These are phyloP conservation scores for Entomyzon cyanotis DNA, from an alignment of 2,113 vertebrate genomes.

Conservation along the genomic window DNA sequence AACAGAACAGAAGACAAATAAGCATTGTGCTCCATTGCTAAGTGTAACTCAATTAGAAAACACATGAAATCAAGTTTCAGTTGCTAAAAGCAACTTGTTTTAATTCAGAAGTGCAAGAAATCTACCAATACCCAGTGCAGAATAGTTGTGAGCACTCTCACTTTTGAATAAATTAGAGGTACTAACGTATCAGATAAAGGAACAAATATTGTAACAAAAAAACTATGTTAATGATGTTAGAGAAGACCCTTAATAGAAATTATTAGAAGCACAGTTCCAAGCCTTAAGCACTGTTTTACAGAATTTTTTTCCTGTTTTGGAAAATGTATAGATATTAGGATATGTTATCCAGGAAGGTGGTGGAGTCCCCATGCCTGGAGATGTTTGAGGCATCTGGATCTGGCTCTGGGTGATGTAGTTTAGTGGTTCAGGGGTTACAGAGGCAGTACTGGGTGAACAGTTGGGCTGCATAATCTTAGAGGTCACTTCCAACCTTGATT, in stretches of 20 bases:
- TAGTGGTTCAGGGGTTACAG: not conserved
- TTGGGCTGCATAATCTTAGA: not conserved
- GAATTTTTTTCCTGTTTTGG: not conserved
- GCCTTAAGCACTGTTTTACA: not conserved
- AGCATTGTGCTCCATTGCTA: not conserved
- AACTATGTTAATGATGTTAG: not conserved
- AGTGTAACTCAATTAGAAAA: not conserved
- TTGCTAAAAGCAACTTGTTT: not conserved
- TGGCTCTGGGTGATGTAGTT: not conserved
- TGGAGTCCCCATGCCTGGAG: too few species aligned
- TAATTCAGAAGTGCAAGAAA: not conserved
- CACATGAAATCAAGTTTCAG: not conserved
- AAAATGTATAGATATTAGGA: not conserved
- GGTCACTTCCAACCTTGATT: not conserved
- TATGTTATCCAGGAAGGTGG: not conserved
- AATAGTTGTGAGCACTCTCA: not conserved
- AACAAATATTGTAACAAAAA: not conserved
- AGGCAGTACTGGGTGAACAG: accelerated
- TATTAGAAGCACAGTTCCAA: not conserved
- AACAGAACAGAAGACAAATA: not conserved
- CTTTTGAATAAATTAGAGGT: not conserved
- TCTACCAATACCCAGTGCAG: not conserved
- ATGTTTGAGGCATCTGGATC: not conserved
- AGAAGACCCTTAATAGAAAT: not conserved
- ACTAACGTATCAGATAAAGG: not conserved